Conservation (phyloP, 2,797 vertebrate genomes). For the Chloroceryle inda region DNA sequence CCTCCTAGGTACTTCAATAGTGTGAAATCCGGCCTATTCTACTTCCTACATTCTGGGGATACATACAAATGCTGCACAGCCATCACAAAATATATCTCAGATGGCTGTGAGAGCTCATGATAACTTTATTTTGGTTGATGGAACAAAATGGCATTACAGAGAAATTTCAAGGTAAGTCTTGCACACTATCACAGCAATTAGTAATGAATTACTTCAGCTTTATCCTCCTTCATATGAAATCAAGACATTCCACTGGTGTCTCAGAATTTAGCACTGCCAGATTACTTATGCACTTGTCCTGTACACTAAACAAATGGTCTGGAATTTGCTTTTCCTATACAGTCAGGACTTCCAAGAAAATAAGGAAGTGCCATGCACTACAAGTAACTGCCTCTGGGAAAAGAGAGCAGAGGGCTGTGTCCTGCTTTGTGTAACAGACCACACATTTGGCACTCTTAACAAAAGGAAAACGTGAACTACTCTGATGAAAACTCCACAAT, state of each 20-base stretch:
- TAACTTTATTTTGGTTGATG: constrained; percentile 15
- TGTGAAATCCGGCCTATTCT: neutral
- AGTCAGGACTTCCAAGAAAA: neutral
- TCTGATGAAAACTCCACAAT: neutral
- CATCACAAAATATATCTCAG: neutral
- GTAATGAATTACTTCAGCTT: neutral
- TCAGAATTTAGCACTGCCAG: neutral
- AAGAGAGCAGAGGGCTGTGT: neutral
- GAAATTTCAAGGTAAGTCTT: constrained; percentile 39
- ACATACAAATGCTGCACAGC: neutral
- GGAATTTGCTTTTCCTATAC: neutral
- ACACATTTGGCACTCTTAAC: neutral
- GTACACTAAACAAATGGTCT: neutral
- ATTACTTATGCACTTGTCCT: neutral
- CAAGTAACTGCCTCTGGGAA: neutral
- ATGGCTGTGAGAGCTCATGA: neutral
- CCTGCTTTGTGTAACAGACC: neutral
- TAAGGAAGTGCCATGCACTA: neutral
- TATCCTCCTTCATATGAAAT: neutral
- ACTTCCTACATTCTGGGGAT: neutral
- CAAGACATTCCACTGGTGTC: fast-evolving
- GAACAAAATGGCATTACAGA: constrained; percentile 26
- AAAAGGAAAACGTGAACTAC: neutral
- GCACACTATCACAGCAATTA: neutral
- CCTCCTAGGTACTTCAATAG: neutral